Evolutionary conservation across 2,888 invertebrate species (phyloP).

Genomic region (Copidosoma aretas): DNA sequence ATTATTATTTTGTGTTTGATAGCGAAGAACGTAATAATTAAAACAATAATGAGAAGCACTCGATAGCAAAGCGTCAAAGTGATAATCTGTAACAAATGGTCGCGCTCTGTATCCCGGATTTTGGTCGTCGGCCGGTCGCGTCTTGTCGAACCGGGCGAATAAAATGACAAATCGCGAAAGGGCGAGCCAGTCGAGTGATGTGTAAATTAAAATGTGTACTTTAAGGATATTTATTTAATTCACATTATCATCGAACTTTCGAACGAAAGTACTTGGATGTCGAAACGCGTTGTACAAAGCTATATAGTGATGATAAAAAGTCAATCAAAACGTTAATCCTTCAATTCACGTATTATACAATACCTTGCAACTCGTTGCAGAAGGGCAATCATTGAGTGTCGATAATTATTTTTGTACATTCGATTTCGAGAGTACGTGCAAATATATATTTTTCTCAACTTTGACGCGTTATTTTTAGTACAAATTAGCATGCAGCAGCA

Average conservation of each 20-base stretch:
- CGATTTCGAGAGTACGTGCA: too few relatives aligned
- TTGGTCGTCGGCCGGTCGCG: conserved; percentile 27
- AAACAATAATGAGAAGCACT: conserved; percentile 51
- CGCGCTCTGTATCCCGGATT: conserved; percentile 31
- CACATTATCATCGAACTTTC: too few relatives aligned
- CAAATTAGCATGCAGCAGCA: conserved; percentile 13
- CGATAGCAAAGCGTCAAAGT: conserved; percentile 61
- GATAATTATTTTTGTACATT: too few relatives aligned
- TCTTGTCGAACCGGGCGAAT: conserved; percentile 18
- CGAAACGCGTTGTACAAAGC: too few relatives aligned
- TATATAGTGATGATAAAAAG: too few relatives aligned
- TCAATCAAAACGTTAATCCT: too few relatives aligned
- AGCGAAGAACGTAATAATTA: conserved; percentile 41
- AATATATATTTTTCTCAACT: background rate
- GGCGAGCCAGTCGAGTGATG: too few relatives aligned
- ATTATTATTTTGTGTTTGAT: conserved; percentile 29
- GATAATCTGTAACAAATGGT: conserved; percentile 58
- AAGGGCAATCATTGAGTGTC: background rate
- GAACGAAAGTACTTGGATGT: too few relatives aligned
- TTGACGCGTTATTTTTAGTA: conserved; percentile 25
- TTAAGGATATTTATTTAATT: too few relatives aligned
- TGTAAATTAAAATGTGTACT: too few relatives aligned
- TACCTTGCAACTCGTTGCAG: background rate
- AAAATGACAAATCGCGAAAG: conserved; percentile 23
- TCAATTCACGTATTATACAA: too few relatives aligned